A percentile compares a stretch with the other conserved stretches of the same genome.
These are phyloP conservation scores for Meandrina meandrites DNA, from an alignment of 92 coral and sea anemone species.

Conservation along the genomic window DNA sequence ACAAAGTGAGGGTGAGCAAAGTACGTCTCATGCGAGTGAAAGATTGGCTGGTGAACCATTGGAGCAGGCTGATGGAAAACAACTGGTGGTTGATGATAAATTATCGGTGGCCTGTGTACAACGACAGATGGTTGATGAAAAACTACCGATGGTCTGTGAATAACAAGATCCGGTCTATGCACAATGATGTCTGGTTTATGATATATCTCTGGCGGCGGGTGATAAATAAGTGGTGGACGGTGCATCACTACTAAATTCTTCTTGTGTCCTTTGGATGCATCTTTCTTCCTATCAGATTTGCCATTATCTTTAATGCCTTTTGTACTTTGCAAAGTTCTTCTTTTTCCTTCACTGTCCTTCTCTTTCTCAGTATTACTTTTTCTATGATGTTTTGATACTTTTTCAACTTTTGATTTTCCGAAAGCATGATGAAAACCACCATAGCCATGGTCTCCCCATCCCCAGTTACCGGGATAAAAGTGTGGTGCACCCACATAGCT, in stretches of 20 bases:
- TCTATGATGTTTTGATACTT: conserved; percentile 33
- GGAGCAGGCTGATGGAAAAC: conserved; percentile 95
- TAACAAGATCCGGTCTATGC: conserved; percentile 87
- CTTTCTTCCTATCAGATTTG: conserved; percentile 17
- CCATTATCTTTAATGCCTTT: neutral
- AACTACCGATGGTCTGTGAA: conserved; percentile 92
- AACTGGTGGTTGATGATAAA: conserved; percentile 86
- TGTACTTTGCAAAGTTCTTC: conserved; percentile 2
- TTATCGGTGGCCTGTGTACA: conserved; percentile 83
- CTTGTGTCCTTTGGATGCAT: conserved; percentile 57
- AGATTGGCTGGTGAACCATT: conserved; percentile 84
- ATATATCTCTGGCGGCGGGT: conserved; percentile 96
- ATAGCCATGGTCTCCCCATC: conserved; percentile 58
- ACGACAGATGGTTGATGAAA: conserved; percentile 88
- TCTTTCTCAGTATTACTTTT: conserved; percentile 23
- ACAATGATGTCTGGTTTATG: conserved; percentile 82
- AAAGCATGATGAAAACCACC: conserved; percentile 59
- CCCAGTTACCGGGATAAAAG: conserved; percentile 85
- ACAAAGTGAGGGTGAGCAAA: conserved; percentile 77
- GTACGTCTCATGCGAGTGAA: conserved; percentile 85
- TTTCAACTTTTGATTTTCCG: conserved; percentile 83
- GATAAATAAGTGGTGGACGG: conserved; percentile 93
- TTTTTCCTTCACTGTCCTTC: conserved; percentile 19
- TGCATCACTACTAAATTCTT: conserved; percentile 85
- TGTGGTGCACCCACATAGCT: conserved; percentile 90